Conservation (phyloP, 2,797 vertebrate genomes). For the Enteromius mattozi region DNA sequence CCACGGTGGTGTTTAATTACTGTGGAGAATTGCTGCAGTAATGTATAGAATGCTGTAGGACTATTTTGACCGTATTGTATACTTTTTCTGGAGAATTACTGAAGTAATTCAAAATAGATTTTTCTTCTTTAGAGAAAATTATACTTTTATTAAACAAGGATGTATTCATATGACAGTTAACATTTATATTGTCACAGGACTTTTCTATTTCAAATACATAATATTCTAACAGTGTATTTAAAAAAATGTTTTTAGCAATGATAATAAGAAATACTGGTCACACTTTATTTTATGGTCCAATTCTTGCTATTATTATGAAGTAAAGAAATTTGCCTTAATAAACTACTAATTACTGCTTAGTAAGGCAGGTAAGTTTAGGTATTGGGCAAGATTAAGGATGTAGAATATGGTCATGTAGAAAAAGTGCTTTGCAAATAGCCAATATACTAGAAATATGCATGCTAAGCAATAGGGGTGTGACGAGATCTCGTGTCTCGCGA, state of each 20-base stretch:
- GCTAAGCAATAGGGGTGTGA: no score
- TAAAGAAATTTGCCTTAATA: no score
- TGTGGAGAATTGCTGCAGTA: conserved; percentile 8
- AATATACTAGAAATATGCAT: no score
- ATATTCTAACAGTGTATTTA: neutral
- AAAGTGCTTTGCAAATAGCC: no score
- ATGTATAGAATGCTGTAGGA: neutral
- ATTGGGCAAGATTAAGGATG: no score
- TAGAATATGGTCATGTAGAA: no score
- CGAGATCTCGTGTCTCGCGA: no score
- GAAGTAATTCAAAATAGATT: neutral
- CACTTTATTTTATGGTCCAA: no score
- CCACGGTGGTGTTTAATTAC: neutral
- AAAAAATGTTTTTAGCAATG: neutral
- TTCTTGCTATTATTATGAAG: no score
- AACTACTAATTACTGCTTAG: no score
- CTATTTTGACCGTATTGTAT: neutral
- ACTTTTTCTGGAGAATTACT: neutral
- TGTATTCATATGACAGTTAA: neutral
- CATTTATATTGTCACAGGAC: neutral
- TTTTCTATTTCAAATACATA: neutral
- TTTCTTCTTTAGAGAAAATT: neutral
- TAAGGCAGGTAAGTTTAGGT: no score
- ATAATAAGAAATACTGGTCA: neutral
- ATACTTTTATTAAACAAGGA: neutral